Conservation (phyloP, 2,113 vertebrate genomes). For the Mohoua ochrocephala region DNA sequence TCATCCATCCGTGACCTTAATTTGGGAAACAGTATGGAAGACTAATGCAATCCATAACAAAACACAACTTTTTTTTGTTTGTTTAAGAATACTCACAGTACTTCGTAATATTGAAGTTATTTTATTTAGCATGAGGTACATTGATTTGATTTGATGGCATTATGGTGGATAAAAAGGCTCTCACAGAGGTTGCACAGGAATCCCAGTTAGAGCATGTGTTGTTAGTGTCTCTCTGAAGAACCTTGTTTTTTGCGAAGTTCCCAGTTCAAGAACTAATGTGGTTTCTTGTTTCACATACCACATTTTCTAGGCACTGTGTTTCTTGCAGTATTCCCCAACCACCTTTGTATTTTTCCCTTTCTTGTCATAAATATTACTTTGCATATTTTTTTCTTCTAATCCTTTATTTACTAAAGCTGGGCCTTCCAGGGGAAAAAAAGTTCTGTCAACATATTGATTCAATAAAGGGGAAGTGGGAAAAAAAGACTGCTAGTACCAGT, state of each 20-base stretch:
- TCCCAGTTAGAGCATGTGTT: neutral
- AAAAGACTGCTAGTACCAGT: neutral
- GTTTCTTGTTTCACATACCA: neutral
- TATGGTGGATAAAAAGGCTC: neutral
- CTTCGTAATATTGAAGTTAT: neutral
- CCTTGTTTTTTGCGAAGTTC: neutral
- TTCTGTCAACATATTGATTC: neutral
- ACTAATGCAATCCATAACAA: neutral
- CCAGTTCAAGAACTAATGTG: neutral
- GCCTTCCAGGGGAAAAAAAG: neutral
- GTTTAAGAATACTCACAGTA: neutral
- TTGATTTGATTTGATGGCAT: neutral
- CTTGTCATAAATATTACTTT: neutral
- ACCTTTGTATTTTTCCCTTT: neutral
- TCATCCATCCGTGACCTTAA: neutral
- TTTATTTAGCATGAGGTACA: neutral
- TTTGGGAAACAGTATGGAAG: neutral
- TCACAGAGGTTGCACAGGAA: neutral
- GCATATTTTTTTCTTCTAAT: neutral
- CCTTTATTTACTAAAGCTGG: neutral
- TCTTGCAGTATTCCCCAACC: neutral
- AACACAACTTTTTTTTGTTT: neutral
- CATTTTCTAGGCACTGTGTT: neutral
- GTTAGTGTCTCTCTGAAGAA: neutral
- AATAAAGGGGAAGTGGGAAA: rapidly evolving